Conservation (phyloP, 1,140 invertebrate genomes). For the Elymnias hypermnestra region DNA sequence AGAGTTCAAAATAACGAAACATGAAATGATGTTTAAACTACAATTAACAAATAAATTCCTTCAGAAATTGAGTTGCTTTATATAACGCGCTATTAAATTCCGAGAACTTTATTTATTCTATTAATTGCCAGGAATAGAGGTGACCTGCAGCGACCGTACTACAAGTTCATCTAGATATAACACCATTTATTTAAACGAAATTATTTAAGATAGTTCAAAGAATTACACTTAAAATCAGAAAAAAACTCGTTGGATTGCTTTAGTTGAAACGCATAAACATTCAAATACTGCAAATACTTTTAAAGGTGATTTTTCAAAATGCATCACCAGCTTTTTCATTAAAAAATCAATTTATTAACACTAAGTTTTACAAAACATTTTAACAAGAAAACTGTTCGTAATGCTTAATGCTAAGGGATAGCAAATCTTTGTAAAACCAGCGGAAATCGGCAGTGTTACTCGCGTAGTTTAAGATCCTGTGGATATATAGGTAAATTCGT, state of each 20-base stretch:
- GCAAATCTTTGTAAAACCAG: too few relatives aligned
- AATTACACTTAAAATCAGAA: not conserved
- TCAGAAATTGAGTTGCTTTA: not conserved
- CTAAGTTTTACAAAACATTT: too few relatives aligned
- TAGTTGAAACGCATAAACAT: too few relatives aligned
- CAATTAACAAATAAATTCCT: not conserved
- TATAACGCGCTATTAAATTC: slow-evolving; percentile 12
- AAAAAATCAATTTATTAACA: too few relatives aligned
- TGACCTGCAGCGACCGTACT: slow-evolving; percentile 13
- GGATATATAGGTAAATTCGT: too few relatives aligned
- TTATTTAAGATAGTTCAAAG: not conserved
- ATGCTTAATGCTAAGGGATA: not conserved
- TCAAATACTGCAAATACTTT: too few relatives aligned
- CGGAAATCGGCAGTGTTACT: too few relatives aligned
- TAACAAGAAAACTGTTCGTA: too few relatives aligned
- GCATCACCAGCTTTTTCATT: too few relatives aligned
- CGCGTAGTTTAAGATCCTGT: too few relatives aligned
- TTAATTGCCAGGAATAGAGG: slow-evolving; percentile 14
- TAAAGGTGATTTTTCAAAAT: too few relatives aligned
- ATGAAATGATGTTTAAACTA: not conserved
- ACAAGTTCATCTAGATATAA: slow-evolving; percentile 10
- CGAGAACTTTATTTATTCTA: slow-evolving; percentile 14
- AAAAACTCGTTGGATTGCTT: too few relatives aligned
- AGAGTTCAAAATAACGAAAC: not conserved
- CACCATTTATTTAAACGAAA: not conserved